Evolutionary conservation across 2,888 invertebrate species (phyloP), one percentile per base, ranked within the genome.

Genomic region (Trichogramma evanescens): DNA sequence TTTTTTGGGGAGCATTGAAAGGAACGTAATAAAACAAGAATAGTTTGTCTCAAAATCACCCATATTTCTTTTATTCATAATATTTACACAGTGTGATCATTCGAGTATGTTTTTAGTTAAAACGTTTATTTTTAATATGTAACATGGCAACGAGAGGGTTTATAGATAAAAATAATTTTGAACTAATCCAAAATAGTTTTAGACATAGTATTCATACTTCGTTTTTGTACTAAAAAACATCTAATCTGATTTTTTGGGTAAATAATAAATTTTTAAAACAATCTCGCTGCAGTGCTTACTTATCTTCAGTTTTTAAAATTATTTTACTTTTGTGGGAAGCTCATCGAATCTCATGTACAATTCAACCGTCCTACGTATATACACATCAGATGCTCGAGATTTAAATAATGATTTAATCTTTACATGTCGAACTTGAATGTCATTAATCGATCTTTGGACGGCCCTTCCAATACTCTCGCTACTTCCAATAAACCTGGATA

Each of bases 51-150:
- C 56, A 56, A 54, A 59, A 43, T 62, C 55, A 59, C 59, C 56
- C 62, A 50, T 70, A 71, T 69, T 66, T 71, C 70, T 71, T 71
- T 71, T 62, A 62, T 67, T 70, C 68, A 66, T 71, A 67, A 67
- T 71, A 72, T 72, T 72, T 72, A 72, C 72, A 72, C 68, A 71
- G 65, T 71, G 71, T 69, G 66, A 65, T 70, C 69, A 71, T 67
- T 69, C 68, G 64, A 68, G 66, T 68, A 69, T 68, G 68, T 68
- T 56, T 65, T 66, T 70, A 69, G 67, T 68, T 67, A 26, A 26
- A 70, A 72, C 72, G 71, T 70, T 62, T 63, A 71, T 63, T 66
- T 62, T 59, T 65, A 62, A 66, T 63, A 65, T 62, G 45, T 58
- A 59, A 59, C 64, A 62, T 46, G 39, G 56, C 45, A 44, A 56